Evolutionary conservation across 2,888 invertebrate genomes (phyloP), one percentile per base, ranked within the genome.

Genomic region (Nymphalis urticae): DNA sequence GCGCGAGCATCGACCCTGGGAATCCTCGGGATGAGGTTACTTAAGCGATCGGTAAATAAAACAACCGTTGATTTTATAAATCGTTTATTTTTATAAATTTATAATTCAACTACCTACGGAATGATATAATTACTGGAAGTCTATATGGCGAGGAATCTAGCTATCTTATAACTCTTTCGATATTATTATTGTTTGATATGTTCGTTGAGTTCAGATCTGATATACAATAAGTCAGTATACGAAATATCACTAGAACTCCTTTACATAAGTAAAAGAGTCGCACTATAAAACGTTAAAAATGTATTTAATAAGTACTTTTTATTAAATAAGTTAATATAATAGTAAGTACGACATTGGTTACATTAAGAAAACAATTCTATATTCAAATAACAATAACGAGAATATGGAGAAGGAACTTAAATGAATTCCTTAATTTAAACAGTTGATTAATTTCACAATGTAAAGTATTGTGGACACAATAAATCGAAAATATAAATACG

Each of bases 1-100:
- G 24, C 67, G 67, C 48, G 69, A 62, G 50, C 66, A 69, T 82
- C 76, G 66, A 74, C 75, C 79, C 16, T 48, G 48, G 13, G 2
- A 19, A 56, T 50, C 62, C 8, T 27, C 27, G 32, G 64, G n/a
- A 27, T 36, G 48, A n/a, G 27, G 63, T 32, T 36, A 9, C 17
- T 27, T 9, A 10, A 17, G 27, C 19, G 36, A n/a, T 50, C 27
- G 17, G 17, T 13, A 71, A 73, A 73, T 71, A 59, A 72, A 72
- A 72, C 72, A n/a, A 72, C 56, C 17, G 50, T 64, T 19, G 24
- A 21, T 60, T 62, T 58, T 24, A 47, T 62, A 60, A 48, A 51
- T 63, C 51, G 48, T 66, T 72, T 51, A 65, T 66, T 68, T 64
- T 48, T 47, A 59, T 51, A 59, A 66, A 32, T 66, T 24, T 27